Percentiles rank a stretch among this genome's conserved stretches.
Evolutionary conservation across 2,113 vertebrate genomes (phyloP).

Genomic region (Epinephelus lanceolatus): DNA sequence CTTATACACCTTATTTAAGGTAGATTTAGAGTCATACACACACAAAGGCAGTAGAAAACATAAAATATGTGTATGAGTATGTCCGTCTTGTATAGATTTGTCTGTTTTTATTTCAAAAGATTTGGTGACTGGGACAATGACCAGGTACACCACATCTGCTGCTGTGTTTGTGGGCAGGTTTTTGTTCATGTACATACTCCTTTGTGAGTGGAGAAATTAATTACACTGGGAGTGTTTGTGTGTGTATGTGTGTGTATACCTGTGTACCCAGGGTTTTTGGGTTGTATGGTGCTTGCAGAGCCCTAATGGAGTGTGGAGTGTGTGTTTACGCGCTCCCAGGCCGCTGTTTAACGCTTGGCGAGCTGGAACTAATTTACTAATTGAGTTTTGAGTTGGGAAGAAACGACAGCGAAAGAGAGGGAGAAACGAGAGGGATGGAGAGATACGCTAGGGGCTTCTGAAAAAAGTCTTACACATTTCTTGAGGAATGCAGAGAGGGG

Average conservation of each 20-base stretch:
- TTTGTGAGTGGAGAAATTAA: conserved; percentile 63
- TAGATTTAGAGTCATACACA: not conserved
- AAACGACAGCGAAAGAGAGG: conserved; percentile 53
- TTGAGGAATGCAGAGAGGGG: conserved; percentile 12
- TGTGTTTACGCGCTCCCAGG: conserved; percentile 84
- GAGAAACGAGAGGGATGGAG: conserved; percentile 35
- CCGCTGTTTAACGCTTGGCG: conserved; percentile 86
- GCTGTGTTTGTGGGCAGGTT: conserved; percentile 16
- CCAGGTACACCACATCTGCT: not conserved
- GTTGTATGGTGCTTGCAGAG: conserved; percentile 66
- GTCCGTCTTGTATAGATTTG: not conserved
- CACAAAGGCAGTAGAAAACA: not conserved
- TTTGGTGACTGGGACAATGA: not conserved
- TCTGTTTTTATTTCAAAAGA: not conserved
- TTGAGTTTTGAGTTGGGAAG: conserved; percentile 84
- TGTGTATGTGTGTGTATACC: conserved; percentile 53
- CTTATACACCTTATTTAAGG: not conserved
- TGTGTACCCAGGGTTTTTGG: conserved; percentile 63
- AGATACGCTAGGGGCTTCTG: conserved; percentile 39
- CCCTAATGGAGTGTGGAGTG: conserved; percentile 82
- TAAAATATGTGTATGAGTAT: not conserved
- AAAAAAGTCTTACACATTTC: conserved; percentile 33
- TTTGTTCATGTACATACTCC: conserved; percentile 43
- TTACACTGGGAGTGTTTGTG: conserved; percentile 47
- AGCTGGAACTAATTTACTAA: conserved; percentile 89